Evolutionary conservation across 2,797 vertebrate species (phyloP), one percentile per base, ranked within the genome.

Genomic region (Argya squamiceps): DNA sequence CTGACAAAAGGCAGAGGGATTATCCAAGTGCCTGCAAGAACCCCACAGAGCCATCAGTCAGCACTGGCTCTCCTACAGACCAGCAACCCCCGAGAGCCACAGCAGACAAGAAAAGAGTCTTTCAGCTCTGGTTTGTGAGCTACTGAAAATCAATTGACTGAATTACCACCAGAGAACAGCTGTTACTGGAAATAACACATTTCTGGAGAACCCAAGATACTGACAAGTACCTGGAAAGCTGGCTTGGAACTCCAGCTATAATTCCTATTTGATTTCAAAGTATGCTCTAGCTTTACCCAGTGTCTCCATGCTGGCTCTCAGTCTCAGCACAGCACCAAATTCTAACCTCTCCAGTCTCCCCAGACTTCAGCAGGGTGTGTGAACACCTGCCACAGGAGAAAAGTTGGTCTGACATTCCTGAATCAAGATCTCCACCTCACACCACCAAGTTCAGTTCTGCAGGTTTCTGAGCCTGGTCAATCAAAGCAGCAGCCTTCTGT

Each of bases 211-310:
- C 15, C 41, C 37, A 43, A 29, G 23, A 19, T 30, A 34, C 3
- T 43, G 36, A 39, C 29, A 85, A 84, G 53, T 17, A 16, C 68
- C 74, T 71, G 20, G 80, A 60, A 71, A 83, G 58, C 46, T 75
- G 65, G 26, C 49, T 64, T 1, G 0, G 49, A 63, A 74, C 39
- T 62, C 63, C 53, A 64, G 0, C 41, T 46, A 0, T 8, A 83
- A 71, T 55, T 67, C 12, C 29, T 47, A 65, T 24, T 60, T 29
- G 29, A 84, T 44, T 73, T 69, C 32, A 46, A 52, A 34, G 44
- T 2, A 16, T 53, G 34, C 18, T 77, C 63, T 69, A 43, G 64
- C 49, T 58, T 79, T 18, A 60, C 22, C 34, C 12, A 62, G 29
- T 5, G 36, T 37, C 44, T 69, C 76, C 11, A 27, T 36, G 50